These are phyloP conservation scores for Ailurus styani DNA, from an alignment of 2,113 vertebrate species.

Conservation along the genomic window DNA sequence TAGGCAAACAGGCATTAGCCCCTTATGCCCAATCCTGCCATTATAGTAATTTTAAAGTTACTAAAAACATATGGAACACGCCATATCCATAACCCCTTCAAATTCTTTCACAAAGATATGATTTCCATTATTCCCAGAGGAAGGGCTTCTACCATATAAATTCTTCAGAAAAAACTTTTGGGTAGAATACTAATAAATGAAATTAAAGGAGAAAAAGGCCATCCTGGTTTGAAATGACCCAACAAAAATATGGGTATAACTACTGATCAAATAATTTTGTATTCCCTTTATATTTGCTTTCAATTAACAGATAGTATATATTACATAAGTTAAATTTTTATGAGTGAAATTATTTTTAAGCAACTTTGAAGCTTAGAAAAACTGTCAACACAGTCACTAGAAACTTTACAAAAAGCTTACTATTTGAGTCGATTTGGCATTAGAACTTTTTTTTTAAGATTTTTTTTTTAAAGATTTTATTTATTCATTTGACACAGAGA, in stretches of 20 bases:
- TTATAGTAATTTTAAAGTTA: background rate
- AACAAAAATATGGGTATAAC: background rate
- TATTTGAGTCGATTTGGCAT: background rate
- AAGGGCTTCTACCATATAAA: background rate
- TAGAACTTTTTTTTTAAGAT: too few species aligned
- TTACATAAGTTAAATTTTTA: background rate
- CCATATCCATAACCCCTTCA: background rate
- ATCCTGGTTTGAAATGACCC: background rate
- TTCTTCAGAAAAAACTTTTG: background rate
- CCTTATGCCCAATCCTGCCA: background rate
- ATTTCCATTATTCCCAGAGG: conserved; percentile 5
- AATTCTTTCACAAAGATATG: background rate
- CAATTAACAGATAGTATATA: background rate
- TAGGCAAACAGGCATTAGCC: background rate
- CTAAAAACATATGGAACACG: background rate
- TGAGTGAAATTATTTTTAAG: background rate
- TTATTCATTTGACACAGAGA: too few species aligned
- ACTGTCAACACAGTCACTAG: background rate
- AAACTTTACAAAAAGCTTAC: background rate
- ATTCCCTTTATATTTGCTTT: background rate
- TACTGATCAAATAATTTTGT: background rate
- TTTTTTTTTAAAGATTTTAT: too few species aligned
- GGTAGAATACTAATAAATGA: background rate
- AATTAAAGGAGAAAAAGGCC: background rate
- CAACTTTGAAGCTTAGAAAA: background rate